Evolutionary conservation across 2,888 invertebrate species (phyloP).

Genomic region (Meghimatium bilineatum): DNA sequence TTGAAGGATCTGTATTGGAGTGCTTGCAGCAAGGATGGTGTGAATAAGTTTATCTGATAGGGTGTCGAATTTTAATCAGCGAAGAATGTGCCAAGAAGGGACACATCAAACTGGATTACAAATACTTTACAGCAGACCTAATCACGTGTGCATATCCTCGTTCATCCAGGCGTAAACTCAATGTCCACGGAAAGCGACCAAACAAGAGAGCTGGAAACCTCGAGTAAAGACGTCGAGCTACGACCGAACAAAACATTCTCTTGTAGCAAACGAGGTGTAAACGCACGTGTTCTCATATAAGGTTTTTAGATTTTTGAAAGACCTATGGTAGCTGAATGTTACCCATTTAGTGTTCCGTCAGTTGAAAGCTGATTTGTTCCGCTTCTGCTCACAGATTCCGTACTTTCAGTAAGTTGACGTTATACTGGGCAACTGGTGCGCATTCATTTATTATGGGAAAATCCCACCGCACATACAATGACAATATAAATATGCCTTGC

Average conservation of each 20-base stretch:
- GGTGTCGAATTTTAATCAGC: constrained; percentile 28
- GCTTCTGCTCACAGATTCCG: constrained; percentile 33
- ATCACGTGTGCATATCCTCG: constrained; percentile 29
- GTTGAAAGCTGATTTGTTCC: constrained; percentile 29
- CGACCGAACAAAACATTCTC: not conserved
- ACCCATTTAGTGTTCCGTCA: constrained; percentile 21
- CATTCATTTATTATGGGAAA: not conserved
- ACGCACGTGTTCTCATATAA: constrained; percentile 22
- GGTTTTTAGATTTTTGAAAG: not conserved
- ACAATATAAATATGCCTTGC: not conserved
- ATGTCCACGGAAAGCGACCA: not conserved
- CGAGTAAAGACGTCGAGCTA: not conserved
- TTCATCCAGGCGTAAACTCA: constrained; percentile 18
- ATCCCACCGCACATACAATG: constrained; percentile 7
- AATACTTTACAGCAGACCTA: constrained; percentile 28
- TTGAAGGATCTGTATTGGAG: not conserved
- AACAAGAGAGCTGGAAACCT: not conserved
- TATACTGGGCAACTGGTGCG: constrained; percentile 17
- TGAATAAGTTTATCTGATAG: constrained; percentile 24
- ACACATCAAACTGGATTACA: constrained; percentile 28
- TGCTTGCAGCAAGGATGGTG: not conserved
- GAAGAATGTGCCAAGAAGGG: constrained; percentile 27
- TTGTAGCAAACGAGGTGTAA: not conserved
- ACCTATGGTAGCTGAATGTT: not conserved
- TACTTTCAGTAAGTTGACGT: constrained; percentile 7